Base-by-base conservation (phyloP, 2,888 invertebrate genomes). In the Hartigia nigra region DNA sequence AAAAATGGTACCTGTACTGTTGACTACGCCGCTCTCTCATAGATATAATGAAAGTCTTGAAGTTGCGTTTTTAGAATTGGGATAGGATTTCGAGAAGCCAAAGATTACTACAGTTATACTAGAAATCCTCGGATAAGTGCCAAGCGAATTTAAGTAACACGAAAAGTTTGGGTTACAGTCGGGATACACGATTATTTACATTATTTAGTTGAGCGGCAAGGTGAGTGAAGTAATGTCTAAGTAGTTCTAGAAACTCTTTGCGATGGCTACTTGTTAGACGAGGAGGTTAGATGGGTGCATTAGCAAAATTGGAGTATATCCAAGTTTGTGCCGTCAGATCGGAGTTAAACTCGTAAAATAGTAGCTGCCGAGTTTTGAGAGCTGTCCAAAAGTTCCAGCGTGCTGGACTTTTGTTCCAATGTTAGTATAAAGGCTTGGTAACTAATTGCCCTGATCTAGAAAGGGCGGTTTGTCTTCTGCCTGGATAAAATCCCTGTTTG, bases 271-370 rank as follows among this genome's bases (percentile, higher is more conserved):
- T 74, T 69, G 70, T 74, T 55, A 55, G 55, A 74, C 74, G 69
- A 39, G 55, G 12, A 76, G 11, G 74, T 12, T 14, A 39, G 74
- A 31, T 39, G 77, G 81, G 86, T 88, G 87, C 90, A 90, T 90
- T 90, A 90, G 87, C 83, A 89, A 89, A 90, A 90, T 90, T 90
- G 90, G 90, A 90, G 85, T 82, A 84, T 84, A 86, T 88, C 89
- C 89, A 90, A 90, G 85, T 86, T 84, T 83, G 84, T 84, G 85
- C 84, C 83, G 84, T 84, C 81, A 79, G 80, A 85, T 84, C 85
- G 84, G 70, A 81, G 82, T 81, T 82, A 77, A 79, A 82, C 83
- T 81, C 14, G 36, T 72, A 72, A 72, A 72, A 72, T 72, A 72
- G 70, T 37, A 72, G 77, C 70, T 36, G 72, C 77, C 70, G 72